A percentile compares a stretch with the other conserved stretches of the same genome.
phyloP scores from a whole-genome alignment of 2,888 invertebrate genomes.

The Blera fallax region DNA sequence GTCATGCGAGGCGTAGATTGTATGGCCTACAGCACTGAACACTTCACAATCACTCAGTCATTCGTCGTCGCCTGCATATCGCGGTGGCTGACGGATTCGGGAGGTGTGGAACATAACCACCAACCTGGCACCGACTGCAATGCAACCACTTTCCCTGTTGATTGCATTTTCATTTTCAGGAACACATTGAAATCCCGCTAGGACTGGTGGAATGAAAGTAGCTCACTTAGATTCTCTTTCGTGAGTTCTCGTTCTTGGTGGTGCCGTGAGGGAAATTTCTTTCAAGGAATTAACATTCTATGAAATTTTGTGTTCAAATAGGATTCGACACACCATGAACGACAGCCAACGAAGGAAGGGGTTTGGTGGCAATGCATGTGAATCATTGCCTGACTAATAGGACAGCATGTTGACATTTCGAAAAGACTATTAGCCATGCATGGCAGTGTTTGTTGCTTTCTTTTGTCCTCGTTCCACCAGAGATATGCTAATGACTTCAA shows the following conservation, averaged over 20 bases:
- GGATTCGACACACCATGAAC: constrained; percentile 9
- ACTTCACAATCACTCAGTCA: constrained; percentile 52
- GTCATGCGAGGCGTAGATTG: constrained; percentile 52
- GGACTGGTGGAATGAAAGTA: constrained; percentile 37
- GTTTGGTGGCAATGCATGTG: constrained; percentile 45
- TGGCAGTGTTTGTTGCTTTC: constrained; percentile 27
- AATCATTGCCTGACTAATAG: constrained; percentile 59
- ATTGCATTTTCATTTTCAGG: constrained; percentile 42
- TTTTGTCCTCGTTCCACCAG: constrained; percentile 8
- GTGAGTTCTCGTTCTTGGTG: too few species aligned
- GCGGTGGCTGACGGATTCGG: constrained; percentile 22
- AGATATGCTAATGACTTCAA: constrained; percentile 40
- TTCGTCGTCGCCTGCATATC: constrained; percentile 24
- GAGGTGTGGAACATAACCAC: constrained; percentile 33
- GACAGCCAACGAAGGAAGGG: constrained; percentile 13
- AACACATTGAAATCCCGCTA: constrained; percentile 6
- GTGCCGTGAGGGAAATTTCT: constrained; percentile 21
- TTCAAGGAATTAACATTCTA: constrained; percentile 50
- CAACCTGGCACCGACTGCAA: not conserved
- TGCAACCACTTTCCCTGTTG: constrained; percentile 55
- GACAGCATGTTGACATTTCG: constrained; percentile 58
- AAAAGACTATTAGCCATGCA: constrained; percentile 44
- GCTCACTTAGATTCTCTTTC: constrained; percentile 8
- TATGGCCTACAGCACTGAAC: constrained; percentile 38
- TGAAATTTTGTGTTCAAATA: constrained; percentile 38